A percentile compares a stretch with the other conserved stretches of the same genome.
Conservation (phyloP, 2,888 invertebrate species). For the Archaeoteleia sp. region DNA sequence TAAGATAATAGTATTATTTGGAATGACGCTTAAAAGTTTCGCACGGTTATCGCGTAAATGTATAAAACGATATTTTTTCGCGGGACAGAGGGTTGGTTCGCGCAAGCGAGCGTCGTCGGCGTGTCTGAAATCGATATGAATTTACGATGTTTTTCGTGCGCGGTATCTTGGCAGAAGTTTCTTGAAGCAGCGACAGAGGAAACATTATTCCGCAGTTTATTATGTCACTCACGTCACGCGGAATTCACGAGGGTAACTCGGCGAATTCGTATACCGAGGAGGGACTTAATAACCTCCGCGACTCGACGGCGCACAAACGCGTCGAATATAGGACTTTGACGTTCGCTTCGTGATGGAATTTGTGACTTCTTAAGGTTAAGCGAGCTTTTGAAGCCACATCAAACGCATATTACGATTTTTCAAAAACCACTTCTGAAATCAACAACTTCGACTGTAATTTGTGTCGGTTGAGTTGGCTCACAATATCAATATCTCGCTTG, state of each 20-base stretch:
- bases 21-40: slow-evolving; percentile 43
- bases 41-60: slow-evolving; percentile 41
- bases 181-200: slow-evolving; percentile 65
- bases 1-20: slow-evolving; percentile 35
- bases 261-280: slow-evolving; percentile 62
- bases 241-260: slow-evolving; percentile 58
- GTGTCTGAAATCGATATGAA: slow-evolving; percentile 69
- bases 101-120: slow-evolving; percentile 51
- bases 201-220: slow-evolving; percentile 70
- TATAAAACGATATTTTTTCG: slow-evolving; percentile 50
- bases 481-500: too few species aligned
- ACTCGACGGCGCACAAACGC: slow-evolving; percentile 39
- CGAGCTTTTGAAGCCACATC: slow-evolving; percentile 32
- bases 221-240: slow-evolving; percentile 62
- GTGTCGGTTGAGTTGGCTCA: too few species aligned
- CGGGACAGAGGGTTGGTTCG: slow-evolving; percentile 43
- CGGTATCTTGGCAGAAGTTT: slow-evolving; percentile 72
- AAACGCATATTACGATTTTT: slow-evolving; percentile 13
- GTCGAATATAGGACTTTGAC: slow-evolving; percentile 37
- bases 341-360: slow-evolving; percentile 33
- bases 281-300: slow-evolving; percentile 66
- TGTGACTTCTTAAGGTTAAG: slow-evolving; percentile 34
- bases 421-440: slow-evolving; percentile 1
- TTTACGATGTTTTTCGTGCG: slow-evolving; percentile 74
- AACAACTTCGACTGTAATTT: too few species aligned